phyloP scores from a whole-genome alignment of 2,113 vertebrate species.

The Fregetta grallaria region DNA sequence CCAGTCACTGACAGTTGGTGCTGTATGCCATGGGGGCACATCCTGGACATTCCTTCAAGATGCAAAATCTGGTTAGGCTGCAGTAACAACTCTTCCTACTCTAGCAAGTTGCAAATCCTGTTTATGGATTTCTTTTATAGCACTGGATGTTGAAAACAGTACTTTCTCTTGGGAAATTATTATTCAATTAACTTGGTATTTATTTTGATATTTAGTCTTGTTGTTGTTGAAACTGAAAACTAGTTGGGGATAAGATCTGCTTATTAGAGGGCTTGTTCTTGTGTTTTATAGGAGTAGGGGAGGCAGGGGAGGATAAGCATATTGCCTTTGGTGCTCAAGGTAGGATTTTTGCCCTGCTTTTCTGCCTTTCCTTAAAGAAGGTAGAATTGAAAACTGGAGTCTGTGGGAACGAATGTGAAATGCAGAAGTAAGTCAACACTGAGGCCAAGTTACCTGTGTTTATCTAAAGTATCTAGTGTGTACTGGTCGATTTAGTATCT shows the following conservation, averaged over 20 bases:
- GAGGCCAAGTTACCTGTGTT: neutral
- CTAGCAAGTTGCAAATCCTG: neutral
- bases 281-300: neutral
- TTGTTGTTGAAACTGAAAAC: neutral
- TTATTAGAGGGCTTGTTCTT: neutral
- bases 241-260: neutral
- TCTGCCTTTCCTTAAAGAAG: neutral
- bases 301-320: neutral
- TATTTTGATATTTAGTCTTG: neutral
- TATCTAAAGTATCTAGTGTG: neutral
- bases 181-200: conserved; percentile 17
- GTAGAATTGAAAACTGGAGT: neutral
- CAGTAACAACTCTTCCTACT: neutral
- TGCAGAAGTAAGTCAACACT: neutral
- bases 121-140: neutral
- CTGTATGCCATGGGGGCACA: rapidly evolving
- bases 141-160: neutral
- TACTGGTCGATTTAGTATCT: neutral
- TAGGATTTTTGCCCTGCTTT: neutral
- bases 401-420: neutral
- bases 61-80: neutral
- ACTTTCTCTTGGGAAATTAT: neutral
- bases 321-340: neutral
- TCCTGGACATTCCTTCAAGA: neutral
- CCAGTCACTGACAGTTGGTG: neutral